These are phyloP conservation scores for Phaethornis superciliosus DNA, from an alignment of 2,113 vertebrate species.

Conservation along the genomic window DNA sequence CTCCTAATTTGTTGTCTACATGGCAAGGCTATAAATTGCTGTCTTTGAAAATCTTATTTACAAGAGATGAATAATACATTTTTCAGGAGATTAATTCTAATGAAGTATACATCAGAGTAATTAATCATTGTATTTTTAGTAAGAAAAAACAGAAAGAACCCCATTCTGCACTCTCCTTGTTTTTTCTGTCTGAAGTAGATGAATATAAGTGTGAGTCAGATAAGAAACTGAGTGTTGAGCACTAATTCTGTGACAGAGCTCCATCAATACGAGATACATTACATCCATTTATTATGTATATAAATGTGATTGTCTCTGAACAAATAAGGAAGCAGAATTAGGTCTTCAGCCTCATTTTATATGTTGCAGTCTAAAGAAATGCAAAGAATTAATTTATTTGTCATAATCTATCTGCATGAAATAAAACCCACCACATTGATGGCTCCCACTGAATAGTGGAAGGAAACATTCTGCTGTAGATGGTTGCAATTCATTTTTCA, in stretches of 20 bases:
- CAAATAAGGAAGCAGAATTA: background rate
- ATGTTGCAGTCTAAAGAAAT: background rate
- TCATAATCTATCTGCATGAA: background rate
- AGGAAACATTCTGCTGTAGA: rapidly evolving
- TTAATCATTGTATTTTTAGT: background rate
- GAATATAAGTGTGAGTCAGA: background rate
- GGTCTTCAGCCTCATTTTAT: background rate
- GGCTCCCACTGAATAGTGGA: background rate
- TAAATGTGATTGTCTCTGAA: background rate
- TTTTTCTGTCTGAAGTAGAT: background rate
- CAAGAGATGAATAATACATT: background rate
- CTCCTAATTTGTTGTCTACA: background rate
- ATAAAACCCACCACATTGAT: background rate
- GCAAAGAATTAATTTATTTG: background rate
- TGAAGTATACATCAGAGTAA: background rate
- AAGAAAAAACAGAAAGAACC: background rate
- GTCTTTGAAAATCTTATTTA: background rate
- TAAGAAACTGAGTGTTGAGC: background rate
- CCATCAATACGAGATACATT: background rate
- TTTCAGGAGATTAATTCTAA: background rate
- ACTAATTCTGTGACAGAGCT: background rate
- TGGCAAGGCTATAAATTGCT: background rate
- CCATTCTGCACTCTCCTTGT: background rate
- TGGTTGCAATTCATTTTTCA: background rate
- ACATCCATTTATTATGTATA: background rate